Evolutionary conservation across 2,888 invertebrate species (phyloP), one percentile per base, ranked within the genome.

Genomic region (Phragmatobia fuliginosa): DNA sequence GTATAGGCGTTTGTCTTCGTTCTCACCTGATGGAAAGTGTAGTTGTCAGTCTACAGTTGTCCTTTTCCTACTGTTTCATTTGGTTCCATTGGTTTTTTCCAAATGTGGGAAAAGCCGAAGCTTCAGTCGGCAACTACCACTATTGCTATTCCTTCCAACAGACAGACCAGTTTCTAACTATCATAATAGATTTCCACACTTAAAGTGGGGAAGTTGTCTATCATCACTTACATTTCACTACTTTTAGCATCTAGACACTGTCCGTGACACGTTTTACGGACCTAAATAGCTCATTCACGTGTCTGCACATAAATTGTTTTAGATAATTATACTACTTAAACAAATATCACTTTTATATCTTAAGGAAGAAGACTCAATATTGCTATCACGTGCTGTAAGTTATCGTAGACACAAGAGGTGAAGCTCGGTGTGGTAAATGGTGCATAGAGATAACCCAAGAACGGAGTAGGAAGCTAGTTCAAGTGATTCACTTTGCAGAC

Each of bases 401-500:
- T 32, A 70, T 71, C 70, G 38, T 38, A 76, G 80, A 71, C 73
- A 73, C 72, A 74, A 67, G 70, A 75, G 70, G 78, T 81, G 82
- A 74, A 52, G 77, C 76, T 75, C 75, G 41, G 52, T 67, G 71
- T 72, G 78, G 77, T 75, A 74, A 75, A 75, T 79, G 76, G 71
- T 16, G 31, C 14, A 49, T 77, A 67, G 56, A 56, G 80, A 82
- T 84, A 85, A 76, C 78, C 83, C 67, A 68, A 63, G 75, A 74
- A 73, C 68, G 74, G 61, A 77, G 68, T 31, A 79, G 82, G 83
- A 82, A 83, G 76, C 61, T 25, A 45, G 65, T 66, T 68, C 2
- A 73, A 70, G 67, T 81, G 78, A 80, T 73, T 83, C 81, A 80
- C 66, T 74, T 72, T 56, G 64, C 56, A 69, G 63, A 61, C 45